These are phyloP conservation scores for Antheraea pernyi DNA, from an alignment of 1,140 invertebrate species.

Conservation along the genomic window DNA sequence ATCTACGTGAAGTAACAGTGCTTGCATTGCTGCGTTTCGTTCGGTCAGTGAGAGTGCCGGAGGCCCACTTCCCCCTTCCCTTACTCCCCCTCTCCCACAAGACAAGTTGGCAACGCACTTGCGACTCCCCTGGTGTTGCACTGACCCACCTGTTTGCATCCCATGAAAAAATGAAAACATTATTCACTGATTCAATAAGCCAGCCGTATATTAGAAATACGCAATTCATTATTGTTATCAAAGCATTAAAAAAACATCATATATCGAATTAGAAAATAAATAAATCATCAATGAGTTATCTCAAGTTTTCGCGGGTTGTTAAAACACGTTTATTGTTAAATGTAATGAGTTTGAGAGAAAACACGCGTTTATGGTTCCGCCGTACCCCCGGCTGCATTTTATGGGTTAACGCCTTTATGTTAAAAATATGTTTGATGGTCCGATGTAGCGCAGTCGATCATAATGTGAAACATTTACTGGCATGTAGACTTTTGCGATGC, in stretches of 20 bases:
- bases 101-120: no score
- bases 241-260: neutral
- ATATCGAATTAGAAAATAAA: neutral
- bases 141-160: no score
- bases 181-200: no score
- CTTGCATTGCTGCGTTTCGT: no score
- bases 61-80: no score
- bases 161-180: no score
- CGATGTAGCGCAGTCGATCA: neutral
- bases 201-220: no score
- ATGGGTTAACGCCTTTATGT: constrained; percentile 24
- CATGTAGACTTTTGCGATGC: neutral
- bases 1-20: no score
- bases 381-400: constrained; percentile 21
- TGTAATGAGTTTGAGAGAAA: constrained; percentile 28
- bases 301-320: constrained; percentile 15
- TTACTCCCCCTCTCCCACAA: no score
- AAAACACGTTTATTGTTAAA: constrained; percentile 29
- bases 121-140: no score
- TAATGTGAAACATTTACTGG: neutral
- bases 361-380: constrained; percentile 23
- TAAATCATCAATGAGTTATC: constrained; percentile 12
- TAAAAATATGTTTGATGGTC: constrained; percentile 14
- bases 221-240: neutral
- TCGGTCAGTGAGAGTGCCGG: no score